phyloP scores from a whole-genome alignment of 2,888 invertebrate genomes.

The Amphiduros pacificus region DNA sequence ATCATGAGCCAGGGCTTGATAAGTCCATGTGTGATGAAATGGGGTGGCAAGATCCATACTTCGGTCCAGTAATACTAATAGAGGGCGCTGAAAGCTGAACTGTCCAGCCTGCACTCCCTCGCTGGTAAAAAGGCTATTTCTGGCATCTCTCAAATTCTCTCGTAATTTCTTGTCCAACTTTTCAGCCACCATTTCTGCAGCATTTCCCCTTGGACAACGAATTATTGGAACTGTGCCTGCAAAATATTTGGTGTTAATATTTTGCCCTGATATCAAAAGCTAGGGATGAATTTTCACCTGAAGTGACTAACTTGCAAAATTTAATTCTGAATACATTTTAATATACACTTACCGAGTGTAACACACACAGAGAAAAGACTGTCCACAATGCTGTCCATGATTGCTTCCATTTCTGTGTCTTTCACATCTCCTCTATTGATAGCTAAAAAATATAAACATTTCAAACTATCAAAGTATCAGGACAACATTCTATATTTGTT shows the following conservation, averaged over 20 bases:
- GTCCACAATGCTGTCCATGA: constrained; percentile 93
- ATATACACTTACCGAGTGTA: constrained; percentile 74
- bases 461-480: neutral
- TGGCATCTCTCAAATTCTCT: constrained; percentile 93
- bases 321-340: too few relatives aligned
- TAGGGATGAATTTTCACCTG: too few relatives aligned
- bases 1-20: constrained; percentile 97
- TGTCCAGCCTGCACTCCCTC: constrained; percentile 65
- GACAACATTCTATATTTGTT: too few relatives aligned
- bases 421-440: constrained; percentile 91
- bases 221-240: constrained; percentile 84
- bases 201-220: constrained; percentile 89
- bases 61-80: constrained; percentile 88
- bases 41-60: constrained; percentile 97
- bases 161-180: constrained; percentile 95
- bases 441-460: constrained; percentile 64
- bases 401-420: constrained; percentile 91
- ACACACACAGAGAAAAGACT: constrained; percentile 97
- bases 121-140: constrained; percentile 86
- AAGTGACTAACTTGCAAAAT: too few relatives aligned
- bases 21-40: constrained; percentile 99
- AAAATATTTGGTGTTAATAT: too few relatives aligned
- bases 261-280: too few relatives aligned
- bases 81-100: constrained; percentile 83
- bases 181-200: constrained; percentile 97